A percentile compares a stretch with the other conserved stretches of the same genome.
These are phyloP conservation scores for Drosophila insularis DNA, from an alignment of 1,140 invertebrate genomes.

Conservation along the genomic window DNA sequence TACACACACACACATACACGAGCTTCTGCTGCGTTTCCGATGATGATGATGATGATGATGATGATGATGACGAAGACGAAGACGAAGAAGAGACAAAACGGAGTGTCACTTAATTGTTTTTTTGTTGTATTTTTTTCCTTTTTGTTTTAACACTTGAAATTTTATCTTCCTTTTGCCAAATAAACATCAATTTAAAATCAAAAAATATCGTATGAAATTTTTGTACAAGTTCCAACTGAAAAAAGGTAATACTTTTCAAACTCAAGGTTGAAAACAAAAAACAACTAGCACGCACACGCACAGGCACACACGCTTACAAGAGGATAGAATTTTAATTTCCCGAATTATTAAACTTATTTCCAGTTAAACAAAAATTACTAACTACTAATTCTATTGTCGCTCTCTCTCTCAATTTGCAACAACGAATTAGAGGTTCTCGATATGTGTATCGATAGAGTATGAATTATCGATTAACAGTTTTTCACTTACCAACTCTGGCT, in stretches of 20 bases:
- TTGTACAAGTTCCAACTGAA: not conserved
- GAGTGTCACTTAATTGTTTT: conserved; percentile 8
- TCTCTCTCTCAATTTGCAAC: conserved; percentile 3
- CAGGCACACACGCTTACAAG: not conserved
- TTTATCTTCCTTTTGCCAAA: not conserved
- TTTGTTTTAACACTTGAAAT: not conserved
- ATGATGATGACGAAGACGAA: conserved; percentile 11
- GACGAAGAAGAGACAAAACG: conserved; percentile 6
- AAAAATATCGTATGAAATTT: not conserved
- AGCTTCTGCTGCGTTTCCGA: conserved; percentile 3
- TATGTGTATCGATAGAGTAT: not conserved
- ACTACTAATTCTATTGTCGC: conserved; percentile 8
- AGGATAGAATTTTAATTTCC: not conserved
- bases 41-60: conserved; percentile 14
- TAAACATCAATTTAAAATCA: not conserved
- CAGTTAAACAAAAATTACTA: conserved; percentile 6
- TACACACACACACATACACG: not conserved
- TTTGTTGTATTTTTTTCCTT: not conserved
- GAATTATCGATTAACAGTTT: not conserved
- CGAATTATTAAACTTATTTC: not conserved
- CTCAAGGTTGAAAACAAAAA: not conserved
- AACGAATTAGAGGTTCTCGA: conserved; percentile 4
- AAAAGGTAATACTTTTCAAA: not conserved
- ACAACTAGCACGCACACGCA: not conserved
- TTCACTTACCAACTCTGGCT: too few relatives aligned